A percentile compares a stretch with the other conserved stretches of the same genome.
phyloP scores from a whole-genome alignment of 2,797 vertebrate species.

The Amblyraja radiata region DNA sequence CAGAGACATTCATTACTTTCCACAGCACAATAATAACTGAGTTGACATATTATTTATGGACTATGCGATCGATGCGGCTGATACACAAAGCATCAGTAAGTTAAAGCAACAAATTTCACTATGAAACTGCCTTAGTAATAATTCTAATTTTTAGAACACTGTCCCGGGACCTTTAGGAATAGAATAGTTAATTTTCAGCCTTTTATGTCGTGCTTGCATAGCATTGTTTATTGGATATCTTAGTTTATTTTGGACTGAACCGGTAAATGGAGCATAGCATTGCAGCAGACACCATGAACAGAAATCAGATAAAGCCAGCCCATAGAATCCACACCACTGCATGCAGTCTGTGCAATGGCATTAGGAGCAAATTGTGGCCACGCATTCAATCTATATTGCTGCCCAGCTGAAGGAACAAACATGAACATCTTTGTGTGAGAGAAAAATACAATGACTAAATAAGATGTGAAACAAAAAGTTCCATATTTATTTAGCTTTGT shows the following conservation, averaged over 20 bases:
- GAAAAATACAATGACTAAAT: not conserved
- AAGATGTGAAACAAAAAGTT: not conserved
- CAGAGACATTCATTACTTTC: not conserved
- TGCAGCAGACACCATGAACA: not conserved
- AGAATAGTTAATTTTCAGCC: not conserved
- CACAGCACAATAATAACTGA: not conserved
- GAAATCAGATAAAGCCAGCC: not conserved
- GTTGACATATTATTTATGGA: not conserved
- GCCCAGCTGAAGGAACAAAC: not conserved
- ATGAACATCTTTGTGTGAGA: not conserved
- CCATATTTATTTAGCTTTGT: too few relatives aligned
- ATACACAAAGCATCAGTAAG: not conserved
- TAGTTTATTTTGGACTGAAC: not conserved
- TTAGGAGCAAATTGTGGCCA: not conserved
- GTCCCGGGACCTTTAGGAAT: not conserved
- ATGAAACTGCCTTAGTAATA: not conserved
- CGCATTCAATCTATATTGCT: not conserved
- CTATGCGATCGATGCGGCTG: not conserved
- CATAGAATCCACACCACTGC: not conserved
- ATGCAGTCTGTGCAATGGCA: not conserved
- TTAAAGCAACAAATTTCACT: not conserved
- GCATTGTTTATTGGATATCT: not conserved
- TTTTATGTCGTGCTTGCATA: too few relatives aligned
- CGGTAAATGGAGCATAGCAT: not conserved
- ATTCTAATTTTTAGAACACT: not conserved